phyloP scores from a whole-genome alignment of 2,113 vertebrate species.

The Myiagra hebetior region DNA sequence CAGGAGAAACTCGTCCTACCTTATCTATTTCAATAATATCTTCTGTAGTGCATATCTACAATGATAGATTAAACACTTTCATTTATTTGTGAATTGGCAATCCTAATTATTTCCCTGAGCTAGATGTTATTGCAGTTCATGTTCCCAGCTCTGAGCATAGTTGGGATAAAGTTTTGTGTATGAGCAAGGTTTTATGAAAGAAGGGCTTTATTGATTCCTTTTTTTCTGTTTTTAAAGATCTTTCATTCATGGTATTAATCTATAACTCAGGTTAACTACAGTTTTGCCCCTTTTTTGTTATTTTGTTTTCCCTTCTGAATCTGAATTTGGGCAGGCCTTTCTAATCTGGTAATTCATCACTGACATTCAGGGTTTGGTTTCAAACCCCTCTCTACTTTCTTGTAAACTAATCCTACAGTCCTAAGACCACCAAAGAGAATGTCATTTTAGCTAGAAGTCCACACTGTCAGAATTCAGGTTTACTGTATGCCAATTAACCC shows the following conservation, averaged over 20 bases:
- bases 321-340: slow-evolving; percentile 2
- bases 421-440: slow-evolving; percentile 49
- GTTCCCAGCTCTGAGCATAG: background rate
- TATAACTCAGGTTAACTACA: background rate
- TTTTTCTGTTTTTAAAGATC: background rate
- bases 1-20: background rate
- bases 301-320: slow-evolving; percentile 16
- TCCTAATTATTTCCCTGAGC: background rate
- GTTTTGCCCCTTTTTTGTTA: background rate
- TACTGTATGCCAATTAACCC: slow-evolving; percentile 41
- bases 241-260: background rate
- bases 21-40: background rate
- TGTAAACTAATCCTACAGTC: slow-evolving; percentile 40
- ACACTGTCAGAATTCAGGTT: slow-evolving; percentile 12
- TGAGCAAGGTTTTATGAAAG: background rate
- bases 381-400: slow-evolving; percentile 17
- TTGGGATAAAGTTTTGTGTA: background rate
- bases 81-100: background rate
- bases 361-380: slow-evolving; percentile 17
- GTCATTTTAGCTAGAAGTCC: slow-evolving; percentile 39
- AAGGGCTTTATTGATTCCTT: background rate
- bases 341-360: slow-evolving; percentile 20
- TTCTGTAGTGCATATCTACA: background rate
- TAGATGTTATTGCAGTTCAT: background rate
- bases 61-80: background rate